A percentile compares a stretch with the other conserved stretches of the same genome.
These are phyloP conservation scores for Kuschelorhynchus macadamiae DNA, from an alignment of 2,888 invertebrate genomes.

Conservation along the genomic window DNA sequence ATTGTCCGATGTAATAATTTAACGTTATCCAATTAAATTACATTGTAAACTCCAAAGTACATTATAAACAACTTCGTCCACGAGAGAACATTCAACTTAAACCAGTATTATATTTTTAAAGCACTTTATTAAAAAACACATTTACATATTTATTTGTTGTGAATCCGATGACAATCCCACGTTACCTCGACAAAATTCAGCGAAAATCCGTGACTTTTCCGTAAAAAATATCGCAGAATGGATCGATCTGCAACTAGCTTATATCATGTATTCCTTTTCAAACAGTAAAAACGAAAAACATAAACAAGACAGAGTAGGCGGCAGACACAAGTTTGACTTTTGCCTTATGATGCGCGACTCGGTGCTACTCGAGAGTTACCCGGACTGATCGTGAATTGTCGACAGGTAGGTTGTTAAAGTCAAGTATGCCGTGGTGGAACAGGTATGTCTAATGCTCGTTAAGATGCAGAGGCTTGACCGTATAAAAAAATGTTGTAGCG, in stretches of 20 bases:
- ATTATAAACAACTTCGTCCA: slow-evolving; percentile 31
- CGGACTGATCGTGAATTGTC: slow-evolving; percentile 48
- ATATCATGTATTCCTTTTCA: slow-evolving; percentile 10
- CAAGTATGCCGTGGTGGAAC: slow-evolving; percentile 46
- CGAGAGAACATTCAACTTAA: slow-evolving; percentile 34
- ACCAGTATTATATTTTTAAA: slow-evolving; percentile 26
- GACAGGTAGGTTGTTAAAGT: slow-evolving; percentile 48
- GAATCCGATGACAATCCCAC: neutral
- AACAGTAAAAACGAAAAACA: slow-evolving; percentile 16
- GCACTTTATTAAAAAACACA: slow-evolving; percentile 21
- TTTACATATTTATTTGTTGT: neutral
- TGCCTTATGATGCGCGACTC: slow-evolving; percentile 34
- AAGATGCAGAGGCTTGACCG: slow-evolving; percentile 21
- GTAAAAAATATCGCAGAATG: slow-evolving; percentile 10
- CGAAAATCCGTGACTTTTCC: slow-evolving; percentile 15
- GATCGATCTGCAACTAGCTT: neutral
- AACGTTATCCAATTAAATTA: slow-evolving; percentile 26
- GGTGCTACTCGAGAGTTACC: slow-evolving; percentile 29
- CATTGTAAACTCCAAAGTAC: slow-evolving; percentile 12
- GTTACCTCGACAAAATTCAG: slow-evolving; percentile 9
- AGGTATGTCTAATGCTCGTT: slow-evolving; percentile 35
- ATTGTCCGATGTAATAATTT: too few species aligned
- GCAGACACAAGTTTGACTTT: slow-evolving; percentile 27
- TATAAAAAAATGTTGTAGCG: too few species aligned
- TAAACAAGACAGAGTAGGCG: slow-evolving; percentile 36